Evolutionary conservation across 2,888 invertebrate species (phyloP), one percentile per base, ranked within the genome.

Genomic region (Geophilus truncorum): DNA sequence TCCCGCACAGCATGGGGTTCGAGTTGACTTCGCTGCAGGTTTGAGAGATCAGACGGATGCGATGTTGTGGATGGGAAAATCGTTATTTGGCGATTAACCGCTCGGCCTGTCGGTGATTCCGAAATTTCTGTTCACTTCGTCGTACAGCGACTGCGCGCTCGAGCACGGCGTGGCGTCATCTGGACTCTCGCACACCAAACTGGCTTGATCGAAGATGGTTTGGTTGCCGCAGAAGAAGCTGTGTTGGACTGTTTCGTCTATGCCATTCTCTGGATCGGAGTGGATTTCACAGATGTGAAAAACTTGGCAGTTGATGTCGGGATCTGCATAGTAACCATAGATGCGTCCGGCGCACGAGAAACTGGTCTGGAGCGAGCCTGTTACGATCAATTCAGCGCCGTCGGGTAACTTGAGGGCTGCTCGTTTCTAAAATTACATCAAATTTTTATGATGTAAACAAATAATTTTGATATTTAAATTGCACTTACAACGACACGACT

Each of bases 321-420:
- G 91, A 84, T 94, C 94, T 0, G 94, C 94, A 85, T 94, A 94
- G 86, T 94, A 94, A 21, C 94, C 94, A 85, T 94, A 94, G 0
- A 91, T 91, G 81, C 92, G 90, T 81, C 92, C 92, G 83, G 92
- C 91, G 85, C 94, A 94, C 76, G 92, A 92, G 87, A 94, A 94
- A 0, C 91, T 92, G 83, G 94, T 93, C 34, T 94, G 94, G 83
- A 62, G 28, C 15, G 81, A 62, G 3, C 18, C 21, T 6, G n/a
- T n/a, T n/a, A 83, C 75, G 28, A 82, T 80, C 40, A 81, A 57
- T 78, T 83, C 83, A 18, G 81, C 81, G 36, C 82, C 83, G 79
- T 82, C 82, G 28, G 83, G 83, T 23, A 83, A 77, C 45, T 80
- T 81, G 77, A 18, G 21, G 0, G 70, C 1, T 10, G 70, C 70